Base-by-base conservation (phyloP, 2,888 invertebrate genomes). In the Ophraella communa region DNA sequence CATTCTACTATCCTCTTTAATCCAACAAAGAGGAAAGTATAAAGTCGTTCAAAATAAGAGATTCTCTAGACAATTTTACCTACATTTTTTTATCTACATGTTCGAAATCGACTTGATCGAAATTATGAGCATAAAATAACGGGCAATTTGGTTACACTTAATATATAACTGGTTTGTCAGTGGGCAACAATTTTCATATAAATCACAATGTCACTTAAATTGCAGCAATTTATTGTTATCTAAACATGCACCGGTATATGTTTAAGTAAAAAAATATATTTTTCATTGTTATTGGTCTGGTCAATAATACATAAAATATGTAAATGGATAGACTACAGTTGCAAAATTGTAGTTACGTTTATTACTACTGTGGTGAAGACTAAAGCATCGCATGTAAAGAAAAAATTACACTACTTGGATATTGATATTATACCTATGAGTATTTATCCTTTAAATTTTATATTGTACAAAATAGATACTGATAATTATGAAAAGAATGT, bases 131-230 rank as follows among this genome's bases (percentile, higher is more conserved):
- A 45, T 11, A 27, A 27, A 27, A 27, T 27, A 27, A 27, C 27
- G 10, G 8, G 27, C 5, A 11, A 21, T 20, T 20, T 20, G 21
- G 42, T 42, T 42, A 14, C 42, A 42, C 8, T 42, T 5, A 56
- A 44, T 20, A 44, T 27, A 55, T 44, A 14, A 44, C 44, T 44
- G 23, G 44, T 56, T 62, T 51, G 55, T 56, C 55, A 51, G 21
- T 56, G 49, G 17, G 33, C 55, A 56, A 55, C 62, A 57, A 51
- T 62, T 62, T 51, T 57, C 57, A 35, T 57, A 58, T 18, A 63
- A 57, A 63, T 57, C 45, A 57, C 52, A 52, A 57, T 63, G 57
- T 52, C 42, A 63, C 57, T 63, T 33, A 57, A 63, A 57, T 63
- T 57, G 57, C 63, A 57, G 52, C 57, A 63, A 63, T 63, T 57